phyloP scores from a whole-genome alignment of 2,113 vertebrate species.

The Tympanuchus pallidicinctus region DNA sequence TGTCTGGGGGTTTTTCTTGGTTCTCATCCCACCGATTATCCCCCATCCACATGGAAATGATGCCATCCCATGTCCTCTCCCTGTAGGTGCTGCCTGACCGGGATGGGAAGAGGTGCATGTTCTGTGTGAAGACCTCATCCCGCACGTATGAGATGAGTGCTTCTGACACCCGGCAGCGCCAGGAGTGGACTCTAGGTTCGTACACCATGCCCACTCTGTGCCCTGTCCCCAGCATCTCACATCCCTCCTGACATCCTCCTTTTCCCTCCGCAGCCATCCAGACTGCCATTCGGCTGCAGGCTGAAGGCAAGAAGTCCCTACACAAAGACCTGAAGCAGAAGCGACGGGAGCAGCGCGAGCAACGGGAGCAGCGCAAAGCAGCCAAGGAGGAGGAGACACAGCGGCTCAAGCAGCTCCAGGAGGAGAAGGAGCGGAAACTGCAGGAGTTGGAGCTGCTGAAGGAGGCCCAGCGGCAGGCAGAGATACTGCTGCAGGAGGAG shows the following conservation, averaged over 20 bases:
- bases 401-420: constrained; percentile 90
- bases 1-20: not conserved
- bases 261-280: constrained; percentile 85
- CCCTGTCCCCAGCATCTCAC: not conserved
- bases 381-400: constrained; percentile 91
- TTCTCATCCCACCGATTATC: not conserved
- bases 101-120: constrained; percentile 96
- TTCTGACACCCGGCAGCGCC: constrained; percentile 93
- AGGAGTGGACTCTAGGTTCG: constrained; percentile 93
- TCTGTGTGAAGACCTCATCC: constrained; percentile 91
- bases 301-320: constrained; percentile 89
- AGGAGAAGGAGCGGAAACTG: constrained; percentile 91
- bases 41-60: not conserved
- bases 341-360: constrained; percentile 89
- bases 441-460: constrained; percentile 92
- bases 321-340: constrained; percentile 94
- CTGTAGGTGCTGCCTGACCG: constrained; percentile 89
- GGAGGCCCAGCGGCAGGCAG: constrained; percentile 90
- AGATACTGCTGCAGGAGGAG: constrained; percentile 87
- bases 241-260: not conserved
- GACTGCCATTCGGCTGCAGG: constrained; percentile 89
- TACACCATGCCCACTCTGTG: accelerated
- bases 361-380: constrained; percentile 84
- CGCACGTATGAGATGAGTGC: constrained; percentile 97
- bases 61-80: not conserved